A percentile compares a stretch with the other conserved stretches of the same genome.
Evolutionary conservation across 2,888 invertebrate species (phyloP).

Genomic region (Athalia circularis): DNA sequence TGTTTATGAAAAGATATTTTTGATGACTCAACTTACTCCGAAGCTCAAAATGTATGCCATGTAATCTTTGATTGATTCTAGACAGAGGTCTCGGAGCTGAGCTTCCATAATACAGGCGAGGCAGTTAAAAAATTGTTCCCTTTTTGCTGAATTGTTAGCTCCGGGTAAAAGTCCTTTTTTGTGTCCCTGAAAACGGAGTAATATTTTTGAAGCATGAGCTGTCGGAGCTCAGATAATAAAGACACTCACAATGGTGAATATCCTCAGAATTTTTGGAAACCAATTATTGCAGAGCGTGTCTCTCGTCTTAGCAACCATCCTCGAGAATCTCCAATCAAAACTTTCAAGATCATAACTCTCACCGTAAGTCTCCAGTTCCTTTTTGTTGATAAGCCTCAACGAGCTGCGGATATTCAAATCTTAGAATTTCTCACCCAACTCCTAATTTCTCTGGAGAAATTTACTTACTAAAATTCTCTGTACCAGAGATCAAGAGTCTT

Average conservation of each 20-base stretch:
- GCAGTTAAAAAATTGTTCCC: conserved; percentile 89
- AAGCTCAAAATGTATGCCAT: conserved; percentile 86
- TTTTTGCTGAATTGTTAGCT: conserved; percentile 79
- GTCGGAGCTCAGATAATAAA: neutral
- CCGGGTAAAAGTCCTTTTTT: conserved; percentile 83
- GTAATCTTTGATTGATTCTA: conserved; percentile 87
- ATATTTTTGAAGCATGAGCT: neutral
- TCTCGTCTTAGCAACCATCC: conserved; percentile 82
- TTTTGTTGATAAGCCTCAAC: conserved; percentile 79
- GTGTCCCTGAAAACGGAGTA: conserved; percentile 76
- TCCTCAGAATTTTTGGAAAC: conserved; percentile 79
- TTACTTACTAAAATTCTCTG: conserved; percentile 81
- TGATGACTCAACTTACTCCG: conserved; percentile 76
- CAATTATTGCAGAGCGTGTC: conserved; percentile 81
- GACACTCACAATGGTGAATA: conserved; percentile 77
- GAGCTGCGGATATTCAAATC: conserved; percentile 72
- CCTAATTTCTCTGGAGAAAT: neutral
- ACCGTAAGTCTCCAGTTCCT: conserved; percentile 77
- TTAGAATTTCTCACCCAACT: neutral
- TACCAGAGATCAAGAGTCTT: conserved; percentile 89
- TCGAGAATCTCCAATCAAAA: conserved; percentile 77
- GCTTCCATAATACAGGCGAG: conserved; percentile 92
- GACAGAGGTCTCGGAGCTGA: conserved; percentile 87
- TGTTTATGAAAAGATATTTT: neutral
- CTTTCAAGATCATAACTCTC: conserved; percentile 82